Conservation (phyloP, 2,888 invertebrate genomes). For the Amphimallon solstitiale region DNA sequence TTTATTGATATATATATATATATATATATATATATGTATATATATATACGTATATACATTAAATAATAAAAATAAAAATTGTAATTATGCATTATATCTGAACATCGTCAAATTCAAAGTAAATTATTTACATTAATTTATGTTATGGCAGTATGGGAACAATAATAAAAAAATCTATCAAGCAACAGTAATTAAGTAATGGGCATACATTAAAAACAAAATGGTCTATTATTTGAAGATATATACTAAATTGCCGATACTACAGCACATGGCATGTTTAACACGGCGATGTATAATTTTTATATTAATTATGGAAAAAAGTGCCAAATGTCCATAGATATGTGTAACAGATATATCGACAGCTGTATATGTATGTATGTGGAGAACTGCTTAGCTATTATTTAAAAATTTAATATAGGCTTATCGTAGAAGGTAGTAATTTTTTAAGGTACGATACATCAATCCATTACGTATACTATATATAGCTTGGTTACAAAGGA, state of each 20-base stretch:
- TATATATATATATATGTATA: too few relatives aligned
- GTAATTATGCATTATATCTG: too few relatives aligned
- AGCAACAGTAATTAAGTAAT: constrained; percentile 38
- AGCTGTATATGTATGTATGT: constrained; percentile 44
- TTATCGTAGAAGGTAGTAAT: constrained; percentile 1
- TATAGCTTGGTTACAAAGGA: too few relatives aligned
- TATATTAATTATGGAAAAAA: constrained; percentile 51
- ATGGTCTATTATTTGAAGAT: constrained; percentile 43
- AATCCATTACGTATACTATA: neutral
- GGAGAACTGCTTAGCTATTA: constrained; percentile 41
- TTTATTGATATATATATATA: too few relatives aligned
- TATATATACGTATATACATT: too few relatives aligned
- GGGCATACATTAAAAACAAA: constrained; percentile 38
- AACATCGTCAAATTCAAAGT: too few relatives aligned
- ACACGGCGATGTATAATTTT: constrained; percentile 47
- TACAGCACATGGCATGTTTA: constrained; percentile 41
- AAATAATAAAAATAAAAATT: too few relatives aligned
- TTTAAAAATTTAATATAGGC: constrained; percentile 45
- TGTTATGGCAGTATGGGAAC: too few relatives aligned
- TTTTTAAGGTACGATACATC: neutral
- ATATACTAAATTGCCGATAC: constrained; percentile 39
- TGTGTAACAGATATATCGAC: constrained; percentile 46
- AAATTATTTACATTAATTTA: too few relatives aligned
- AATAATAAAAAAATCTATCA: too few relatives aligned
- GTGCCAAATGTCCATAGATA: constrained; percentile 49